Evolutionary conservation across 2,113 vertebrate species (phyloP).

Genomic region (Archocentrus centrarchus): DNA sequence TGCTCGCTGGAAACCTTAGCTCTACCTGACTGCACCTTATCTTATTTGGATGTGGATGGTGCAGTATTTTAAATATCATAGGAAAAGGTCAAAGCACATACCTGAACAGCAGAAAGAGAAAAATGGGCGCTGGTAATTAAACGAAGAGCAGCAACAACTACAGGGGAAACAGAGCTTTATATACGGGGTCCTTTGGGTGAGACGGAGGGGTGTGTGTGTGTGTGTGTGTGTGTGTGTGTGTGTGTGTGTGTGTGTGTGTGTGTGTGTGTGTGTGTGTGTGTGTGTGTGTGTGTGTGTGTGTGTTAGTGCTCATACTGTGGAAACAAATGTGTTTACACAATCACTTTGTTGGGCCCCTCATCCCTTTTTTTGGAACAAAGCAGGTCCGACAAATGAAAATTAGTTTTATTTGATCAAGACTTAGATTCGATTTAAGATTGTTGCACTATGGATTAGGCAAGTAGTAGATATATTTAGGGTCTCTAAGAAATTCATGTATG

Average conservation of each 20-base stretch:
- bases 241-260: not conserved
- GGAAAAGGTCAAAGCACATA: constrained; percentile 18
- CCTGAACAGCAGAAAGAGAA: constrained; percentile 31
- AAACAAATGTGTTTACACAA: not conserved
- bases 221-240: not conserved
- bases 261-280: constrained; percentile 16
- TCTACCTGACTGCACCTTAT: not conserved
- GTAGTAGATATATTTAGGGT: no score
- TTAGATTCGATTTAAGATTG: not conserved
- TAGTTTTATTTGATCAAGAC: not conserved
- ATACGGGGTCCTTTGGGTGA: constrained; percentile 39
- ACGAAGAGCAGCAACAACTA: not conserved
- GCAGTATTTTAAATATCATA: not conserved
- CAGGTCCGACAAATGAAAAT: not conserved
- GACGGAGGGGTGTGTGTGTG: not conserved
- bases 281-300: not conserved
- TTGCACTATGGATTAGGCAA: not conserved
- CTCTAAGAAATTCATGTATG: no score
- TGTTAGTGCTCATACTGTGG: not conserved
- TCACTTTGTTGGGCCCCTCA: not conserved
- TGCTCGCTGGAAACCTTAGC: not conserved
- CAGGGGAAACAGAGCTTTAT: constrained; percentile 36
- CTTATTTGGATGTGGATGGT: not conserved
- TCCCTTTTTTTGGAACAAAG: not conserved
- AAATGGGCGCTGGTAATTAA: constrained; percentile 13